These are phyloP conservation scores for Caenorhabditis macrosperma DNA, from an alignment of 2,888 invertebrate species.

Conservation along the genomic window DNA sequence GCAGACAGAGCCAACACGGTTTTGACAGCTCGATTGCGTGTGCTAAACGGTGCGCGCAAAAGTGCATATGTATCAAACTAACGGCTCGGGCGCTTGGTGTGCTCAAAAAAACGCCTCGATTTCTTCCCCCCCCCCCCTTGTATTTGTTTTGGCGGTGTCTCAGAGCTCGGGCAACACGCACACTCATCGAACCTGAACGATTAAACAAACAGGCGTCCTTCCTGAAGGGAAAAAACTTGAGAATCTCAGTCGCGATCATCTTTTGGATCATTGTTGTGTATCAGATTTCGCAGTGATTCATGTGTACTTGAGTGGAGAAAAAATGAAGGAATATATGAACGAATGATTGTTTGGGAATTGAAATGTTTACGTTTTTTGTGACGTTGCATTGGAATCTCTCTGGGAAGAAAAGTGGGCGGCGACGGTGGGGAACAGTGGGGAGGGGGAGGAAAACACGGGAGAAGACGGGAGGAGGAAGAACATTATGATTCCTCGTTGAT, in stretches of 20 bases:
- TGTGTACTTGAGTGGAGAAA: not conserved
- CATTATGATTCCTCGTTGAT: not conserved
- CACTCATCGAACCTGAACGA: constrained; percentile 46
- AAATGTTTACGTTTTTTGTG: constrained; percentile 43
- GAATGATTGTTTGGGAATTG: constrained; percentile 2
- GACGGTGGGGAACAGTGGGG: not conserved
- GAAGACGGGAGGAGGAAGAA: not conserved
- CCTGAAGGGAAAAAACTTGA: constrained; percentile 14
- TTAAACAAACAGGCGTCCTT: constrained; percentile 41
- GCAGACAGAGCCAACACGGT: not conserved
- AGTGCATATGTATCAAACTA: constrained; percentile 50
- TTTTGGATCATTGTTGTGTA: constrained; percentile 37
- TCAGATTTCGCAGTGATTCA: constrained; percentile 41
- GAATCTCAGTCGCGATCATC: constrained; percentile 42
- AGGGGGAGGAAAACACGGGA: not conserved
- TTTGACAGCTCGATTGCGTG: constrained; percentile 29
- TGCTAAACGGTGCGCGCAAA: constrained; percentile 8
- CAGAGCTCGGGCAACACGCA: constrained; percentile 2
- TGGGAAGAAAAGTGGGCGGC: not conserved
- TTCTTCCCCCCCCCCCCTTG: not conserved
- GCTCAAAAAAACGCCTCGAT: constrained; percentile 33
- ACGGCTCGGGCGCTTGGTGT: constrained; percentile 1
- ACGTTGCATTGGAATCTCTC: constrained; percentile 17
- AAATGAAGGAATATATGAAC: not conserved
- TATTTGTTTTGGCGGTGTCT: constrained; percentile 47